Evolutionary conservation across 2,113 vertebrate genomes (phyloP).

Genomic region (Syrmaticus mikado): DNA sequence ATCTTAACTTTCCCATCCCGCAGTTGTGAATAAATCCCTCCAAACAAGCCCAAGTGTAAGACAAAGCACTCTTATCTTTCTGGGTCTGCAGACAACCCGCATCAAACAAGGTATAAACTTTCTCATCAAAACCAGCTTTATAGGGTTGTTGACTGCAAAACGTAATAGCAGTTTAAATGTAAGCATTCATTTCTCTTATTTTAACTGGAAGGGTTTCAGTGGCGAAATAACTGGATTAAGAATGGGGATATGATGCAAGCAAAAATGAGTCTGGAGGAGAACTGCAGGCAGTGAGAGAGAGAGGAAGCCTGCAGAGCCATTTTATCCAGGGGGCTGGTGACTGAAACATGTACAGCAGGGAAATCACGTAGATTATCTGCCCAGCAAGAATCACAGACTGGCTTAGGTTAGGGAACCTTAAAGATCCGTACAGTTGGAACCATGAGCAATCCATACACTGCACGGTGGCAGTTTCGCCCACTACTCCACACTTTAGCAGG

Average conservation of each 20-base stretch:
- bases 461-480: background rate
- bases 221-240: background rate
- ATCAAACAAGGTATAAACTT: background rate
- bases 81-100: background rate
- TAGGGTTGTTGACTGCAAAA: background rate
- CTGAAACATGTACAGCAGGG: background rate
- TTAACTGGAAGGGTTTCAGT: background rate
- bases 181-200: background rate
- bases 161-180: background rate
- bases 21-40: background rate
- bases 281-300: background rate
- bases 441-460: background rate
- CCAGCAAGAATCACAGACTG: background rate
- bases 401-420: background rate
- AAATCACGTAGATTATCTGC: background rate
- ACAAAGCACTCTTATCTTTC: background rate
- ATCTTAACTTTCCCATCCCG: background rate
- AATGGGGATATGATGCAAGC: background rate
- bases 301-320: background rate
- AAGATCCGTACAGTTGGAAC: background rate
- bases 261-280: background rate
- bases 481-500: background rate
- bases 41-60: background rate
- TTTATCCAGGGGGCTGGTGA: background rate
- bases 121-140: background rate